Percentiles rank a stretch among this genome's conserved stretches.
These are phyloP conservation scores for Syngnathus typhle DNA, from an alignment of 2,113 vertebrate genomes.

Conservation along the genomic window DNA sequence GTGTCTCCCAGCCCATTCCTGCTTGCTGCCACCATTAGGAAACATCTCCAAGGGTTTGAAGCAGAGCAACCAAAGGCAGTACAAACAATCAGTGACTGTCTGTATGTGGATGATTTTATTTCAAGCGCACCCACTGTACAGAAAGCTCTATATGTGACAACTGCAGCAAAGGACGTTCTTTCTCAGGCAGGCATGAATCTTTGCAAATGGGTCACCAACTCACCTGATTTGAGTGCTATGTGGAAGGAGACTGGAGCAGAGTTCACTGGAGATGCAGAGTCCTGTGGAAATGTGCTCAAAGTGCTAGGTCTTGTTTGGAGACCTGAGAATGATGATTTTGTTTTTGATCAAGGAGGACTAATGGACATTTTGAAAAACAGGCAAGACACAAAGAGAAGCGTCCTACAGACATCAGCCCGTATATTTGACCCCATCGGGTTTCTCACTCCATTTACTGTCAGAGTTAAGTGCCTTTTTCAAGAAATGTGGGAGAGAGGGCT, in stretches of 20 bases:
- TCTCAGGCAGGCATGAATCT: constrained; percentile 7
- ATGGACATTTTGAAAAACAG: constrained; percentile 1
- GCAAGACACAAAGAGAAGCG: constrained; percentile 19
- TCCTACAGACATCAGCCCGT: not conserved
- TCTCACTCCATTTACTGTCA: too few relatives aligned
- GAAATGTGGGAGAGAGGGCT: not conserved
- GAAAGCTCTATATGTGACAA: not conserved
- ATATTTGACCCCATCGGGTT: not conserved
- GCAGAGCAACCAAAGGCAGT: not conserved
- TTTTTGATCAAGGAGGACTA: constrained; percentile 9
- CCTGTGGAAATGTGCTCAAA: constrained; percentile 12
- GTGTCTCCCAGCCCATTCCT: constrained; percentile 14
- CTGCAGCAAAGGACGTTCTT: constrained; percentile 12
- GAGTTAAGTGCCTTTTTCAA: not conserved
- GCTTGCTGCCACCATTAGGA: constrained; percentile 7
- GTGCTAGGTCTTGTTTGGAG: constrained; percentile 24
- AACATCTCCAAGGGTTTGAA: constrained; percentile 2
- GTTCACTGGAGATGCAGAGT: not conserved
- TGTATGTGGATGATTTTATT: constrained; percentile 7
- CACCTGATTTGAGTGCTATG: constrained; percentile 3
- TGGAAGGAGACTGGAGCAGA: constrained; percentile 5
- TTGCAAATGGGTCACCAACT: constrained; percentile 18
- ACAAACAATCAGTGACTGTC: too few relatives aligned
- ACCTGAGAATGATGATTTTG: constrained; percentile 15
- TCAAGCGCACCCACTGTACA: not conserved